Conservation (phyloP, 1,140 invertebrate species). For the Araneus ventricosus region DNA sequence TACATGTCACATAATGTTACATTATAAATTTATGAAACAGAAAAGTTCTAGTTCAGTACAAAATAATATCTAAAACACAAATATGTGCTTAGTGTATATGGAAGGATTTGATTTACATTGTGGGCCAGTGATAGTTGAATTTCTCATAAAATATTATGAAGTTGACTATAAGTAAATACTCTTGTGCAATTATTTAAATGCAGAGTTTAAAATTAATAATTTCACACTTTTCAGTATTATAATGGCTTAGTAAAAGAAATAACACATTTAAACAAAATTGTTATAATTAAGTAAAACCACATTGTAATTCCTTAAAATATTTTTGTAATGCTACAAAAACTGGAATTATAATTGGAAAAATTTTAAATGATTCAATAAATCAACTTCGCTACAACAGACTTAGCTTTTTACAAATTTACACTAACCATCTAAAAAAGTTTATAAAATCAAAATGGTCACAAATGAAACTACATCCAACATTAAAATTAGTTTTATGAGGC, state of each 20-base stretch:
- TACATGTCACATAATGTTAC: not conserved
- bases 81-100: slow-evolving; percentile 67
- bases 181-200: slow-evolving; percentile 62
- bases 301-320: not conserved
- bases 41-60: not conserved
- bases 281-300: not conserved
- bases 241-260: no score
- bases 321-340: not conserved
- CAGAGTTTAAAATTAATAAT: slow-evolving; percentile 69
- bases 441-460: no score
- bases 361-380: no score
- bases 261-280: not conserved
- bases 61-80: slow-evolving; percentile 32
- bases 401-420: no score
- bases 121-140: slow-evolving; percentile 35
- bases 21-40: not conserved
- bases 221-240: not conserved
- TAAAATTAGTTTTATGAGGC: no score
- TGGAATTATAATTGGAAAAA: no score
- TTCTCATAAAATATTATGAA: slow-evolving; percentile 56
- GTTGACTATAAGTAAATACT: slow-evolving; percentile 34
- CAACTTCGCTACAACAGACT: no score
- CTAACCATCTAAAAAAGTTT: no score
- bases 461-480: no score
- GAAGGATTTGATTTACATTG: slow-evolving; percentile 63